Percentiles rank a stretch among this genome's conserved stretches.
phyloP scores from a whole-genome alignment of 2,888 invertebrate genomes.

The Macropis europaea region DNA sequence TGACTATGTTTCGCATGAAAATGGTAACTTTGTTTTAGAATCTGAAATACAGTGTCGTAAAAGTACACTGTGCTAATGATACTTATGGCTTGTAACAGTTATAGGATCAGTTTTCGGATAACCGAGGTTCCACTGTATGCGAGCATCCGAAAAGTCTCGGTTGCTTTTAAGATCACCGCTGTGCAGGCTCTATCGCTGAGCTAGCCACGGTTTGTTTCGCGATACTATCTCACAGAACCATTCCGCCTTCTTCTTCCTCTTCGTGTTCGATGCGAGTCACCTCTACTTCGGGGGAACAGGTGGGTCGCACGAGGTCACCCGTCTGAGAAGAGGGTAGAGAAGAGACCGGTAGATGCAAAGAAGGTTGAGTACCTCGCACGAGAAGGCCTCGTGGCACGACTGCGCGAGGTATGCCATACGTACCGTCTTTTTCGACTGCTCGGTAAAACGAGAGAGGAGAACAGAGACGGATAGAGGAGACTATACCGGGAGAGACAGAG shows the following conservation, averaged over 20 bases:
- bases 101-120: no score
- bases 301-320: conserved; percentile 58
- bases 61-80: no score
- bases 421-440: conserved; percentile 50
- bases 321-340: conserved; percentile 41
- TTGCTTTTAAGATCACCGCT: no score
- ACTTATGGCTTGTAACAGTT: no score
- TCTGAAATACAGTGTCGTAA: no score
- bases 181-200: background rate
- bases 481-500: conserved; percentile 12
- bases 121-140: no score
- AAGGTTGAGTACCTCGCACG: conserved; percentile 72
- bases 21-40: no score
- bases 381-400: conserved; percentile 66
- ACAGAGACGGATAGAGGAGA: conserved; percentile 7
- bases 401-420: conserved; percentile 61
- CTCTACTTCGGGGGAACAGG: conserved; percentile 49
- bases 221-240: conserved; percentile 20
- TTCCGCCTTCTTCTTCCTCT: conserved; percentile 1
- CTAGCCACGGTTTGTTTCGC: background rate
- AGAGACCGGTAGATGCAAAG: conserved; percentile 67
- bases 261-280: conserved; percentile 20
- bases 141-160: no score
- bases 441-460: background rate
- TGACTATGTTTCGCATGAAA: no score